Percentiles rank a stretch among this genome's conserved stretches.
These are phyloP conservation scores for Drosophila rubida DNA, from an alignment of 2,888 invertebrate species.

Conservation along the genomic window DNA sequence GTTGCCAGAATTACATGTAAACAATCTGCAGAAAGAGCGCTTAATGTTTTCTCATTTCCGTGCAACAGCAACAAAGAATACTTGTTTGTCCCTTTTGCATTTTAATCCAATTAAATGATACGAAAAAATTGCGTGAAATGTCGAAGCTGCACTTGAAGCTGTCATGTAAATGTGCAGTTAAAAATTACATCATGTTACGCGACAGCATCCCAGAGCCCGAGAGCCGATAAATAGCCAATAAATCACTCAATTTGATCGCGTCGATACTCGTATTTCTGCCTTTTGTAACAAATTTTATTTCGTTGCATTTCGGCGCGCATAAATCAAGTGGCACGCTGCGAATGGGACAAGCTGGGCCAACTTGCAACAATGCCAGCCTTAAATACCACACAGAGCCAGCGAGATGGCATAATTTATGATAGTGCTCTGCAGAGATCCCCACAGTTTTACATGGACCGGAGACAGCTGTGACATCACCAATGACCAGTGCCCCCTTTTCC, in stretches of 20 bases:
- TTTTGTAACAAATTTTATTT: constrained; percentile 69
- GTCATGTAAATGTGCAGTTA: constrained; percentile 55
- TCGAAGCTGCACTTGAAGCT: constrained; percentile 29
- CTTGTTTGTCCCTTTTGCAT: no score
- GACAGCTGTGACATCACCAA: constrained; percentile 69
- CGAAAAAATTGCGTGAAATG: constrained; percentile 8
- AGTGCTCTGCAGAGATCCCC: constrained; percentile 41
- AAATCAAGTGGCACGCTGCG: constrained; percentile 60
- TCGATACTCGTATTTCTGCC: constrained; percentile 68
- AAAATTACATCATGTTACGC: constrained; percentile 63
- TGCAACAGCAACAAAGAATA: not conserved
- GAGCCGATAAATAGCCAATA: constrained; percentile 67
- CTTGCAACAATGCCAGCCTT: constrained; percentile 63
- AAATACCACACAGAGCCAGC: constrained; percentile 46
- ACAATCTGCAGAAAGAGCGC: not conserved
- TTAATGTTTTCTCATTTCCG: not conserved
- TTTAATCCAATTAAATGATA: constrained; percentile 3
- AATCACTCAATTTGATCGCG: constrained; percentile 75
- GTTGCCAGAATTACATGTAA: not conserved
- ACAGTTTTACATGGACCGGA: constrained; percentile 51
- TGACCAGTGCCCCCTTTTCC: constrained; percentile 43
- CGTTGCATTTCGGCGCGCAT: constrained; percentile 65
- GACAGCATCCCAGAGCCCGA: constrained; percentile 2
- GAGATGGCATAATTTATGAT: constrained; percentile 68
- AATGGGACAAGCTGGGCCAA: constrained; percentile 3